Base-by-base conservation (phyloP, 2,113 vertebrate genomes). In the Pholis gunnellus region DNA sequence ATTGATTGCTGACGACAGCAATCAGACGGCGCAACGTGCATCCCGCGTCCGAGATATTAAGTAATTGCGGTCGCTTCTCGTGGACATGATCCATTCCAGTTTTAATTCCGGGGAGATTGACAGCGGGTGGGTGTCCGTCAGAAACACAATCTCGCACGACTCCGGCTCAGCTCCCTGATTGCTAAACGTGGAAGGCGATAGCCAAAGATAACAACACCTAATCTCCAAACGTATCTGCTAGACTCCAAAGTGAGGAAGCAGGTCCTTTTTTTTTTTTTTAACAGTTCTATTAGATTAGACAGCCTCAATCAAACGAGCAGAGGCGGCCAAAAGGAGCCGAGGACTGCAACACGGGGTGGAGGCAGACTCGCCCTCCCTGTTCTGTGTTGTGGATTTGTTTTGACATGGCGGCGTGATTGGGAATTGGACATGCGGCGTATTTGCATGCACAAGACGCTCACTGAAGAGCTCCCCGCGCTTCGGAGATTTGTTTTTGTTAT, bases 131-230 rank as follows among this genome's bases (percentile, higher is more conserved):
- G 72, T 22, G 72, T 83, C 83, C 63, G 73, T 87, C 86, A 84
- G 86, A 82, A 84, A 75, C 66, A 72, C 78, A 69, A 63, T 73
- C 78, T 78, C 3, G 10, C 74, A 84, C 38, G 69, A 22, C 77
- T 86, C 52, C 9, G 15, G 50, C 85, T 75, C 75, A 22, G 60
- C 70, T 81, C 86, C 66, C 82, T 93, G 91, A 94, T 90, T 88
- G 79, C 85, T 80, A 27, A 56, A 36, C 82, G 80, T 61, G 61
- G 77, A 82, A 71, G 34, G 69, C 40, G 29, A 82, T 76, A 38
- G 84, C 89, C 82, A 94, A 93, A 92, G 73, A 81, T 90, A 94
- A 94, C 93, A 91, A 73, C 83, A 75, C 68, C 70, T 75, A 91
- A 93, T 94, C 92, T 94, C 73, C 81, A 78, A 90, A 91, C 83